Percentiles rank a stretch among this genome's conserved stretches.
phyloP scores from a whole-genome alignment of 2,888 invertebrate species.

The Metopia argyrocephala region DNA sequence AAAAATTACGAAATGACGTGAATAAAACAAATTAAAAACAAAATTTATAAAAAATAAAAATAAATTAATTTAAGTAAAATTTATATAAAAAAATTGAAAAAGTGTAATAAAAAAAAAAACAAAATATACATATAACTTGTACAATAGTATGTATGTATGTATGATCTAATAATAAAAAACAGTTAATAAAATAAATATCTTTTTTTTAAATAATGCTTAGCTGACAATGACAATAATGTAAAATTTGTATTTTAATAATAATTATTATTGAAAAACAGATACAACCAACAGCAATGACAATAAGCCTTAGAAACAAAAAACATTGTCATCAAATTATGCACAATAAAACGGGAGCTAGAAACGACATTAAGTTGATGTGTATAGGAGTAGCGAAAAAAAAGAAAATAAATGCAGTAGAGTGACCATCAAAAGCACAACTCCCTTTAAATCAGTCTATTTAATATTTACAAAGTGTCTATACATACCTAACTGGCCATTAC shows the following conservation, averaged over 20 bases:
- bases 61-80: constrained; percentile 55
- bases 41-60: constrained; percentile 44
- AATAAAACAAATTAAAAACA: constrained; percentile 52
- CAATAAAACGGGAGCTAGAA: constrained; percentile 33
- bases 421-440: background rate
- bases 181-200: constrained; percentile 35
- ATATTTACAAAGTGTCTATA: no score
- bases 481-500: no score
- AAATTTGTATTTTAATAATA: constrained; percentile 53
- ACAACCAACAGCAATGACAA: constrained; percentile 9
- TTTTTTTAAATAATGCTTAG: constrained; percentile 54
- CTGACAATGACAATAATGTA: constrained; percentile 61
- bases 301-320: background rate
- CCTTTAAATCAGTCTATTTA: no score
- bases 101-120: constrained; percentile 10
- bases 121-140: background rate
- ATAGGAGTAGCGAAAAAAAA: background rate
- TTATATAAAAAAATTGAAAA: constrained; percentile 31
- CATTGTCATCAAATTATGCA: constrained; percentile 43
- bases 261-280: constrained; percentile 1
- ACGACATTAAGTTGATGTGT: constrained; percentile 34
- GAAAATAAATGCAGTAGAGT: background rate
- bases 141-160: constrained; percentile 30
- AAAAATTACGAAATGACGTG: constrained; percentile 58
- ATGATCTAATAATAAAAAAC: background rate